Conservation (phyloP, 2,113 vertebrate genomes). For the Vireo altiloquus region DNA sequence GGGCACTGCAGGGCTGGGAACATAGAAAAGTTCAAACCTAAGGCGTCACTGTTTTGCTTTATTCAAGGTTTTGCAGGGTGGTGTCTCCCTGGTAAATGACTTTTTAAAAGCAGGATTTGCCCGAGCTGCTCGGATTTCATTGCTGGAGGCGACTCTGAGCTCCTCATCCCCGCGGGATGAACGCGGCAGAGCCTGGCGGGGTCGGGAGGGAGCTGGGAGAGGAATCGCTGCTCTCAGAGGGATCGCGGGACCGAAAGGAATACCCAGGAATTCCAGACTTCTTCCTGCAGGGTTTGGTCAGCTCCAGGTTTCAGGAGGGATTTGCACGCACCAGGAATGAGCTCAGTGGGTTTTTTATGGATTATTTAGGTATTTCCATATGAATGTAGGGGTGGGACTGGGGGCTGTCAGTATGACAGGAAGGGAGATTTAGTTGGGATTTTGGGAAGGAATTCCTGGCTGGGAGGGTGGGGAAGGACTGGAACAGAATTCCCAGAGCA, state of each 20-base stretch:
- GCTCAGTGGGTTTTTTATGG: rapidly evolving
- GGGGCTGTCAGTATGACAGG: neutral
- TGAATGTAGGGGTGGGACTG: neutral
- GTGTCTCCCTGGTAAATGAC: neutral
- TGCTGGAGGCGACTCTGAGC: neutral
- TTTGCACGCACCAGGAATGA: neutral
- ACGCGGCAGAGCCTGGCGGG: neutral
- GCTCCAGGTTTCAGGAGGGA: neutral
- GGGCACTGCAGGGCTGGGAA: no score
- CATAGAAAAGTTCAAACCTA: no score
- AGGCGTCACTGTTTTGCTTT: neutral
- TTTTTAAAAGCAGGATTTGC: neutral
- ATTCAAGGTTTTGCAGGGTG: neutral
- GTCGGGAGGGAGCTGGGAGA: neutral
- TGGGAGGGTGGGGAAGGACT: neutral
- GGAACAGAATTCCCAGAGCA: neutral
- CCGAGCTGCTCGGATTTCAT: neutral
- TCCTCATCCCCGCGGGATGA: neutral
- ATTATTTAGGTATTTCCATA: neutral
- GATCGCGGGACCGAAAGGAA: neutral
- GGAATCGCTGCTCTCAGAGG: neutral
- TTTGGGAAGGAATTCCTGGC: neutral
- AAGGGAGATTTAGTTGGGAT: neutral
- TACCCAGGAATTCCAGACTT: no score
- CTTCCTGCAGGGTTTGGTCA: neutral